Conservation (phyloP, 2,797 vertebrate genomes). For the Garrulus glandarius region DNA sequence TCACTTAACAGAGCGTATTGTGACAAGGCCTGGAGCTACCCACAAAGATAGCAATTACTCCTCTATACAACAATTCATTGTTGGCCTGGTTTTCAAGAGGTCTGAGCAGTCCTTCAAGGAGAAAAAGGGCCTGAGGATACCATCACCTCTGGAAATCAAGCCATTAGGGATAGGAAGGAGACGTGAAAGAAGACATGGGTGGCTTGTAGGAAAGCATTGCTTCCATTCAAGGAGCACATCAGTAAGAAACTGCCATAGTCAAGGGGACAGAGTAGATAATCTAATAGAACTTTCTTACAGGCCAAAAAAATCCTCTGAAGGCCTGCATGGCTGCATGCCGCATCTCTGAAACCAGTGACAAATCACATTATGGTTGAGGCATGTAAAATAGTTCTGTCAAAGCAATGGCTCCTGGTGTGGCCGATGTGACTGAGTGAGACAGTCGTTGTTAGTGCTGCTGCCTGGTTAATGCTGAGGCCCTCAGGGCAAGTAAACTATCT, state of each 20-base stretch:
- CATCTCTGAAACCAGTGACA: slow-evolving; percentile 32
- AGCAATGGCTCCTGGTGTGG: background rate
- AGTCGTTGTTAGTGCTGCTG: background rate
- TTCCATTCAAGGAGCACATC: background rate
- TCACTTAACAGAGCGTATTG: background rate
- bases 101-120: background rate
- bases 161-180: background rate
- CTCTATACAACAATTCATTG: background rate
- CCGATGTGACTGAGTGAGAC: background rate
- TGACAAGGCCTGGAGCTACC: background rate
- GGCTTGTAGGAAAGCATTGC: background rate
- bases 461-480: background rate
- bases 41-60: background rate
- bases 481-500: background rate
- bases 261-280: background rate
- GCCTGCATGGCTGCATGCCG: background rate
- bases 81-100: background rate
- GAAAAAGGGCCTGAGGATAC: background rate
- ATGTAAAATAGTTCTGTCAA: background rate
- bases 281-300: background rate
- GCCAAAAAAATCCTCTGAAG: background rate
- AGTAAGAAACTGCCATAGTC: background rate
- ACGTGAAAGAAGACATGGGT: background rate
- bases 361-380: background rate
- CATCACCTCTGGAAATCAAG: background rate